Conservation (phyloP, 2,797 vertebrate species). For the Eurystomus glaucurus region DNA sequence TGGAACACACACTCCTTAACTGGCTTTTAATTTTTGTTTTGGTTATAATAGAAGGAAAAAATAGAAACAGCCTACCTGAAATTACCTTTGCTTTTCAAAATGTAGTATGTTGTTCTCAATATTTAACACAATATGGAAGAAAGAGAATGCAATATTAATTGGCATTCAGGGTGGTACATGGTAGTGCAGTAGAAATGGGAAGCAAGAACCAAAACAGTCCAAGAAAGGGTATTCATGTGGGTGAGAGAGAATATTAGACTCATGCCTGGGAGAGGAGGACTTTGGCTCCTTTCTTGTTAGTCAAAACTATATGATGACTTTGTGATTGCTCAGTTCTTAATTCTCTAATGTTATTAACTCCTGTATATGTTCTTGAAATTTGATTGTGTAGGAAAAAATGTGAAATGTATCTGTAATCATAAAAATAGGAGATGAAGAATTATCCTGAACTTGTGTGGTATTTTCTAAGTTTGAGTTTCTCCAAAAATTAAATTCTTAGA, state of each 20-base stretch:
- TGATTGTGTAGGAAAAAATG: background rate
- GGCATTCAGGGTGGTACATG: background rate
- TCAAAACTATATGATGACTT: background rate
- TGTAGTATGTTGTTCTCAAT: background rate
- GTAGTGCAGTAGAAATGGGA: background rate
- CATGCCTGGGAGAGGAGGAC: background rate
- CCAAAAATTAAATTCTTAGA: background rate
- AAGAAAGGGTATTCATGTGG: background rate
- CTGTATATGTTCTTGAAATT: background rate
- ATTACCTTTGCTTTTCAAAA: background rate
- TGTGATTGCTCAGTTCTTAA: background rate
- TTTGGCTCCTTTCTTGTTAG: background rate
- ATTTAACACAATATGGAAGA: background rate
- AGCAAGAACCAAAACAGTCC: background rate
- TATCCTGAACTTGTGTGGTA: background rate
- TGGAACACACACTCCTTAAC: background rate
- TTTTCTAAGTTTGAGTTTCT: background rate
- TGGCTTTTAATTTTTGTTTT: background rate
- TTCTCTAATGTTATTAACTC: background rate
- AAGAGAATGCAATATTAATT: background rate
- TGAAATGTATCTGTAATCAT: conserved; percentile 30
- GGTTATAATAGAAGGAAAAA: background rate
- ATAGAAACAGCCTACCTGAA: background rate
- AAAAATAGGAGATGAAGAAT: background rate
- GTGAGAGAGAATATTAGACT: background rate